Base-by-base conservation (phyloP, 2,888 invertebrate genomes). In the Trachelus iudaicus region DNA sequence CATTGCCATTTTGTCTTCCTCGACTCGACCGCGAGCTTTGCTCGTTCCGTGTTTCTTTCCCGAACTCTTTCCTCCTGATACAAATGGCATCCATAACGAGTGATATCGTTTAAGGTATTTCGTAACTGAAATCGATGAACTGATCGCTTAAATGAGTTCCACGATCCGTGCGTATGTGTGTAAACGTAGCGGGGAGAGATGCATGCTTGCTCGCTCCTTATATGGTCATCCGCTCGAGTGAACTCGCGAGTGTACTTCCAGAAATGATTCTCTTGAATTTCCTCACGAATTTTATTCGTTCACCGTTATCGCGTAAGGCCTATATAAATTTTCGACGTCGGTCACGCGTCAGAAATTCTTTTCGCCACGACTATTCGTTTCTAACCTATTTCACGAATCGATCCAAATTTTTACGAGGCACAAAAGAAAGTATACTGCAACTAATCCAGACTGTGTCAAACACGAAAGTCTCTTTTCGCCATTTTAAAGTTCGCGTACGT, bases 121-220 rank as follows among this genome's bases (percentile, higher is more conserved):
- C 81, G 80, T 80, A 75, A 80, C 79, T 75, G 77, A 68, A 75
- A 79, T 80, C 79, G 78, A 79, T 79, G 77, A 79, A 80, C 73
- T 56, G 74, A 75, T 81, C 78, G 81, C 69, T 79, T 76, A 79
- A 81, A 77, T 78, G 80, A 82, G 76, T 75, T 76, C 76, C 81
- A 75, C 71, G 77, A 73, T 77, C 40, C 34, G 74, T 73, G 35
- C 78, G 80, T 73, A 73, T 76, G 79, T 79, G 79, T 77, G 77
- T 79, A 82, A 85, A 87, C 84, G 86, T 85, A 85, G 87, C 86
- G 85, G 84, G 86, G 85, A 86, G 89, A 90, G 90, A 90, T 89
- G 88, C 88, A 85, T 89, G 89, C 89, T 90, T 89, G 88, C 87
- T 86, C 89, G 90, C 90, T 87, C 90, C 90, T 89, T 90, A 89